Evolutionary conservation across 2,797 vertebrate species (phyloP).

Genomic region (Tauraco hartlaubi): DNA sequence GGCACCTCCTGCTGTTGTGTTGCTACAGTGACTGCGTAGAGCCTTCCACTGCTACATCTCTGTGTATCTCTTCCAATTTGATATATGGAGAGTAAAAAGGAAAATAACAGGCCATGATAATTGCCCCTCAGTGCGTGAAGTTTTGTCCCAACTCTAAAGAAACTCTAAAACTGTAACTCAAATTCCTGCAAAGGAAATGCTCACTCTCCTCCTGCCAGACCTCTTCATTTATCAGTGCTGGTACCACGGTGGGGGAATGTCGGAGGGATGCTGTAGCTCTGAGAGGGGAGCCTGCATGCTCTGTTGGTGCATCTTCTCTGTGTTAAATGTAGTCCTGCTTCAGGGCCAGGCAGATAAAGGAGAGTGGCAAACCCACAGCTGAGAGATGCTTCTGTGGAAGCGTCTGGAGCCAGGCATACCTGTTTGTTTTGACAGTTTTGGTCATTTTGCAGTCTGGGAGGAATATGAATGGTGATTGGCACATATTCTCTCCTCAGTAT

Average conservation of each 20-base stretch:
- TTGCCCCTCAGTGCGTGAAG: background rate
- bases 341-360: background rate
- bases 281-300: background rate
- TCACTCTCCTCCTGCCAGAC: background rate
- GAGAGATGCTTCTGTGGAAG: background rate
- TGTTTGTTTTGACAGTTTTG: background rate
- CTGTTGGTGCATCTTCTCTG: background rate
- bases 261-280: background rate
- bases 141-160: background rate
- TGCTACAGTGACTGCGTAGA: slow-evolving; percentile 8
- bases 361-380: background rate
- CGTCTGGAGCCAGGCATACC: background rate
- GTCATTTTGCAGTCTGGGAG: background rate
- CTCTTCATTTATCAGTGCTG: background rate
- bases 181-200: background rate
- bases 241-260: rapidly evolving
- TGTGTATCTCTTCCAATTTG: slow-evolving; percentile 13
- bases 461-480: background rate
- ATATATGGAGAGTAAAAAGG: slow-evolving; percentile 13
- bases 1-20: slow-evolving; percentile 55
- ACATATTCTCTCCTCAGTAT: background rate
- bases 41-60: background rate
- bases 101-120: background rate
- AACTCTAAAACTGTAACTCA: background rate
- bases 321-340: background rate